Conservation (phyloP, 2,888 invertebrate genomes). For the Perizoma affinitatum region DNA sequence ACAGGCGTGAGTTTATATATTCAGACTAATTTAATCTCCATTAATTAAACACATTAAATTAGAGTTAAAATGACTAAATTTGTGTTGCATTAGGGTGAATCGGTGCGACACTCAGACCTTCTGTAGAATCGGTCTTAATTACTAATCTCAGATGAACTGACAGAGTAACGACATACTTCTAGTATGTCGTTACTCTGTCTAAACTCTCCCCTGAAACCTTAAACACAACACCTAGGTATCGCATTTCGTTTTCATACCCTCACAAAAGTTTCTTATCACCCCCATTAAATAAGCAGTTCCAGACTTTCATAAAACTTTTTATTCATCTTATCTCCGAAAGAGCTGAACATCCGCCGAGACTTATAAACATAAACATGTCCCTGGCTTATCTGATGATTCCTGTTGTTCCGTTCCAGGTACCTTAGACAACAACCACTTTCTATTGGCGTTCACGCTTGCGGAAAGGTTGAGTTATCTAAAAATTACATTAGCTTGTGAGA, state of each 20-base stretch:
- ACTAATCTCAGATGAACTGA: too few relatives aligned
- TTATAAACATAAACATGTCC: slow-evolving; percentile 19
- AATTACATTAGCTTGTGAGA: too few relatives aligned
- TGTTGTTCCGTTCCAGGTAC: slow-evolving; percentile 20
- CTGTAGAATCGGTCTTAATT: too few relatives aligned
- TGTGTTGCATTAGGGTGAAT: too few relatives aligned
- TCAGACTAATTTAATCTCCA: too few relatives aligned
- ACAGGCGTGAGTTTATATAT: too few relatives aligned
- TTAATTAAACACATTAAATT: too few relatives aligned
- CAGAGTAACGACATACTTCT: background rate
- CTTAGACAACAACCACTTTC: background rate
- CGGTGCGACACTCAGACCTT: too few relatives aligned
- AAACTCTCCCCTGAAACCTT: slow-evolving; percentile 9
- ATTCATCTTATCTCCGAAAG: slow-evolving; percentile 17
- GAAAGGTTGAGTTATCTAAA: too few relatives aligned
- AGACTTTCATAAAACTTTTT: slow-evolving; percentile 23
- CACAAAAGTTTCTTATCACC: slow-evolving; percentile 23
- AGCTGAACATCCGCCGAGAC: slow-evolving; percentile 4
- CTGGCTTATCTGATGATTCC: slow-evolving; percentile 21
- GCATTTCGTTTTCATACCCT: slow-evolving; percentile 15
- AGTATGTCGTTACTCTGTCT: too few relatives aligned
- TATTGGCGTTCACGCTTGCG: too few relatives aligned
- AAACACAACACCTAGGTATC: slow-evolving; percentile 3
- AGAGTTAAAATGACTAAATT: too few relatives aligned
- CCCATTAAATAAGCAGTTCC: slow-evolving; percentile 18